Percentiles rank a stretch among this genome's conserved stretches.
These are phyloP conservation scores for Aquatica leii DNA, from an alignment of 2,888 invertebrate species.

Conservation along the genomic window DNA sequence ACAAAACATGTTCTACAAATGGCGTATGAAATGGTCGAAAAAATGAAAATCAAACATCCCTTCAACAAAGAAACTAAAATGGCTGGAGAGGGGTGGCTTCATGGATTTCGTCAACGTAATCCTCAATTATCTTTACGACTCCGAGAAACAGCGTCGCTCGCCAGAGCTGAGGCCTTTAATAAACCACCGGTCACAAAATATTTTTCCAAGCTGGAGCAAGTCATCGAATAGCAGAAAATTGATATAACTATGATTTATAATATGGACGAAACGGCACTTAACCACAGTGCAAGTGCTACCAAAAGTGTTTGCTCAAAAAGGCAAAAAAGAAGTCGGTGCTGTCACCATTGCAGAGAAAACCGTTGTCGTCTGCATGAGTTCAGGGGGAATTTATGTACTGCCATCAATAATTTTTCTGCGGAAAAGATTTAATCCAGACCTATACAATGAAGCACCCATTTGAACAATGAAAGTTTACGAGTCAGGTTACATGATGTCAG, in stretches of 20 bases:
- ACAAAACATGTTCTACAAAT: too few relatives aligned
- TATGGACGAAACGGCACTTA: too few relatives aligned
- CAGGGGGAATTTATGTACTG: neutral
- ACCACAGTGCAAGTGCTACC: too few relatives aligned
- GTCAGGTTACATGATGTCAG: neutral
- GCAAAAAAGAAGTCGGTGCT: neutral
- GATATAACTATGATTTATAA: neutral
- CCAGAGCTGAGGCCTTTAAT: neutral
- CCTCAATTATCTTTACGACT: neutral
- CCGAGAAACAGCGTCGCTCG: neutral
- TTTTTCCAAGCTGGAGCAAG: neutral
- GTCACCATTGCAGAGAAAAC: constrained; percentile 2
- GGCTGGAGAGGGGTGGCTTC: too few relatives aligned
- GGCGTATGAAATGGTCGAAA: too few relatives aligned
- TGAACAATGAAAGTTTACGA: too few relatives aligned
- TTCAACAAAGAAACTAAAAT: neutral
- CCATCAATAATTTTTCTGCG: neutral
- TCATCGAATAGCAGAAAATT: constrained; percentile 23
- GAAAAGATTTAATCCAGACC: neutral
- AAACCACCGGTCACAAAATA: too few relatives aligned
- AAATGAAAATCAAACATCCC: neutral
- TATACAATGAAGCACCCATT: neutral
- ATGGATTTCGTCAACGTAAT: too few relatives aligned
- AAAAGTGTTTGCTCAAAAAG: neutral
- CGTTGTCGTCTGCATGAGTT: constrained; percentile 27